Evolutionary conservation across 2,888 invertebrate species (phyloP), one percentile per base, ranked within the genome.

Genomic region (Stictocephala bisonia): DNA sequence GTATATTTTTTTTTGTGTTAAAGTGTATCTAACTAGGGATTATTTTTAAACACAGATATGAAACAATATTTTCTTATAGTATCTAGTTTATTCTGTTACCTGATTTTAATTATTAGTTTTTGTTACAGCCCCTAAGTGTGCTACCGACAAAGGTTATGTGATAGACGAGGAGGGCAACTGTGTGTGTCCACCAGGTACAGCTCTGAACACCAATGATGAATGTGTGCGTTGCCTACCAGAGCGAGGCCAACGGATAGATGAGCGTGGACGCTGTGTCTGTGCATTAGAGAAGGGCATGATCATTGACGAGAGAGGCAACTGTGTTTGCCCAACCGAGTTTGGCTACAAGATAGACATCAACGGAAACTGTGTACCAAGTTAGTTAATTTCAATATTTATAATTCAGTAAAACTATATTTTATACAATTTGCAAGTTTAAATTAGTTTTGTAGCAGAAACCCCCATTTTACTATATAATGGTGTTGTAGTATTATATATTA

Each of bases 231-330:
- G 96, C 81, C 86, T 86, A 13, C 85, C 86, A 26, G 89, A 90
- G 75, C 88, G 90, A 77, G 95, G 95, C 1, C 90, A 90, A 81
- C 89, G 90, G 74, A 86, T 94, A 24, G 93, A 93, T 79, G 89
- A 90, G 69, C 88, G 90, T 44, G 94, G 94, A 0, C 91, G 91
- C 51, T 96, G 95, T 81, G 90, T 93, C 0, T 96, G 95, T 81
- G 94, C 93, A 69, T 84, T 92, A 4, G 91, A 91, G 77, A 90
- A 91, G 73, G 95, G 95, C 27, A 89, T 91, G 84, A 90, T 91
- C 15, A 89, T 92, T 27, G 93, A 93, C 75, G 92, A 93, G 74
- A 88, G 91, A 44, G 91, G 90, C 29, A 88, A 89, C 79, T 96
- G 96, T 82, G 89, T 91, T 0, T 92, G 92, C 77, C 91, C 92